These are phyloP conservation scores for Xanthia togata DNA, from an alignment of 2,888 invertebrate species.

Conservation along the genomic window DNA sequence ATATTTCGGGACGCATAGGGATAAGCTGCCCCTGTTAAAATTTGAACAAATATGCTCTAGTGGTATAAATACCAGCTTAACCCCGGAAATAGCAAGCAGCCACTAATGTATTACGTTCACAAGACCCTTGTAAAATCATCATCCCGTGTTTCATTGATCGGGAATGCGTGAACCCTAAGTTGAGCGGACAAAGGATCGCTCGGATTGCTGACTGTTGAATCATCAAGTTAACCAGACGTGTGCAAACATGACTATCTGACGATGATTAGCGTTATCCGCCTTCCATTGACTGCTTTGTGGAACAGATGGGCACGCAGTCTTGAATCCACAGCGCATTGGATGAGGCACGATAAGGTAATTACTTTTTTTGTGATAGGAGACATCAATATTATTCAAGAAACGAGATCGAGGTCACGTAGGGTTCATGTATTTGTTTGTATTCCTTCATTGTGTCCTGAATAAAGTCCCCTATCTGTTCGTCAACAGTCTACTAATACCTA, in stretches of 20 bases:
- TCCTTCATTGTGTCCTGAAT: slow-evolving; percentile 10
- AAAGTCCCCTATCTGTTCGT: neutral
- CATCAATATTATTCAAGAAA: slow-evolving; percentile 49
- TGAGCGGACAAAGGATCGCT: slow-evolving; percentile 66
- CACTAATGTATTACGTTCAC: slow-evolving; percentile 63
- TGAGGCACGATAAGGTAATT: neutral
- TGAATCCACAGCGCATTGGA: slow-evolving; percentile 31
- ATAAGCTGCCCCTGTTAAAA: slow-evolving; percentile 56
- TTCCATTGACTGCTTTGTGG: slow-evolving; percentile 57
- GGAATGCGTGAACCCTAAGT: slow-evolving; percentile 77
- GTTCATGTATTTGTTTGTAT: slow-evolving; percentile 25
- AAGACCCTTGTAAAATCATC: slow-evolving; percentile 60
- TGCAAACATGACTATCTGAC: slow-evolving; percentile 58
- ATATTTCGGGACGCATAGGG: slow-evolving; percentile 6
- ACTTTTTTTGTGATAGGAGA: slow-evolving; percentile 19
- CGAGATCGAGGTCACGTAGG: slow-evolving; percentile 34
- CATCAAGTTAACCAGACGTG: slow-evolving; percentile 60
- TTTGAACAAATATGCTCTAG: slow-evolving; percentile 50
- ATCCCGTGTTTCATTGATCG: slow-evolving; percentile 71
- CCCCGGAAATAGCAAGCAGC: slow-evolving; percentile 62
- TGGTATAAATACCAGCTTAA: slow-evolving; percentile 57
- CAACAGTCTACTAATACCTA: neutral
- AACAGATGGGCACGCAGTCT: slow-evolving; percentile 6
- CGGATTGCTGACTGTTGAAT: slow-evolving; percentile 69
- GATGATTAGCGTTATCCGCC: slow-evolving; percentile 39